Evolutionary conservation across 2,888 invertebrate species (phyloP).

Genomic region (Crepidodera aurea): DNA sequence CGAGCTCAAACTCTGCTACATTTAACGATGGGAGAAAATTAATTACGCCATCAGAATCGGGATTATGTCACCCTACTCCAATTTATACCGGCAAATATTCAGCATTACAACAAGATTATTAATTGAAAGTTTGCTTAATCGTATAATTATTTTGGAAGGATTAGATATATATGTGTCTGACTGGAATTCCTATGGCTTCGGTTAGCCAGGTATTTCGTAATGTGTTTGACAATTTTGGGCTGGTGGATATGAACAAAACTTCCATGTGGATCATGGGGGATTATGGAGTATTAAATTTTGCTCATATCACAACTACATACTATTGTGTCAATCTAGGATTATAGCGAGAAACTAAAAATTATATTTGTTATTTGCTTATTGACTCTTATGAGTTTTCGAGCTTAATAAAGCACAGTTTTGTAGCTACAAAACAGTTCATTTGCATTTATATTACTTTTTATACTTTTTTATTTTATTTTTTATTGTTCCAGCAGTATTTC

Average conservation of each 20-base stretch:
- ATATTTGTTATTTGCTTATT: too few species aligned
- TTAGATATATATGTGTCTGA: constrained; percentile 4
- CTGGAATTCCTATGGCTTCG: background rate
- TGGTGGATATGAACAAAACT: background rate
- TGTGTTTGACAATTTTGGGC: background rate
- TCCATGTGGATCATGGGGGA: background rate
- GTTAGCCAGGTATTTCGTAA: background rate
- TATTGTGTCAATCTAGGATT: too few species aligned
- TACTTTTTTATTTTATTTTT: too few species aligned
- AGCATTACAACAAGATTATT: constrained; percentile 41
- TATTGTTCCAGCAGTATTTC: too few species aligned
- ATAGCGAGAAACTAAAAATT: too few species aligned
- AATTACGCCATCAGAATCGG: constrained; percentile 45
- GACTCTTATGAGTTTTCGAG: too few species aligned
- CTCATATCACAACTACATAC: too few species aligned
- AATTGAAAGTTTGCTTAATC: constrained; percentile 41
- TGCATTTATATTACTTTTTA: too few species aligned
- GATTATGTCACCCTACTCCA: constrained; percentile 43
- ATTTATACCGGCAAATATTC: constrained; percentile 42
- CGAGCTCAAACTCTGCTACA: constrained; percentile 43
- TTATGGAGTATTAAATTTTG: too few species aligned
- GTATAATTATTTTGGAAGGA: constrained; percentile 25
- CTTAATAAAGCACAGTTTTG: too few species aligned
- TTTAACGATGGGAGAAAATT: constrained; percentile 44
- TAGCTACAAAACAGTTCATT: too few species aligned